A percentile compares a stretch with the other conserved stretches of the same genome.
phyloP scores from a whole-genome alignment of 2,797 vertebrate species.

The Crocodylus rhombifer region DNA sequence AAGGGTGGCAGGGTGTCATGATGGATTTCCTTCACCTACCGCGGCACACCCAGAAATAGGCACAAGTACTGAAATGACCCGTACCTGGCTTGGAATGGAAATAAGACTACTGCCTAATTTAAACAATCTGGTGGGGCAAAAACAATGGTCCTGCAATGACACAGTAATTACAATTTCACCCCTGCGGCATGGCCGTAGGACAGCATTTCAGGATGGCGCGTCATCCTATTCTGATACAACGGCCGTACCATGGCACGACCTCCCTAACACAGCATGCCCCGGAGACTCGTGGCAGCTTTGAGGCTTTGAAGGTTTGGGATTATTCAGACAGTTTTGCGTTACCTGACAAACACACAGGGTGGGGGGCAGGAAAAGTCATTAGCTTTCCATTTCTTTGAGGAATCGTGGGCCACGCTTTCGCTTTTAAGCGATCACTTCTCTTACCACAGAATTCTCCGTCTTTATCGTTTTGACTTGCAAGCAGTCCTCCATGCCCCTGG shows the following conservation, averaged over 20 bases:
- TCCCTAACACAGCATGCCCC: not conserved
- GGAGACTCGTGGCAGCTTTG: not conserved
- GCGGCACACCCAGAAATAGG: not conserved
- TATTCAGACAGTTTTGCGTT: not conserved
- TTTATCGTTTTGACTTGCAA: conserved; percentile 94
- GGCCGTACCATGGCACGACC: not conserved
- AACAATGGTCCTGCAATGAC: not conserved
- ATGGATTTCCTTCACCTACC: not conserved
- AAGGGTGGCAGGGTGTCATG: fast-evolving
- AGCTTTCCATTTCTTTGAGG: not conserved
- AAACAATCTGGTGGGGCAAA: not conserved
- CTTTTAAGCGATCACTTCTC: conserved; percentile 68
- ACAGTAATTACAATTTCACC: not conserved
- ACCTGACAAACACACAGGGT: not conserved
- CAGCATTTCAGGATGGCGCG: not conserved
- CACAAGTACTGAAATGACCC: not conserved
- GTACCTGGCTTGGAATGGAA: not conserved
- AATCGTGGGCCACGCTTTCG: fast-evolving
- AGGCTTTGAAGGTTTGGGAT: not conserved
- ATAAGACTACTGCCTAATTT: not conserved
- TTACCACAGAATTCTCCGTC: conserved; percentile 94
- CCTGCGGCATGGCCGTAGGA: not conserved
- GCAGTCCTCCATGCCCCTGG: conserved; percentile 87
- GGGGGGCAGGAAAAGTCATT: conserved; percentile 10
- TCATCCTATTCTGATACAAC: not conserved